Percentiles rank a stretch among this genome's conserved stretches.
Evolutionary conservation across 2,888 invertebrate species (phyloP).

Genomic region (Malacosoma neustria): DNA sequence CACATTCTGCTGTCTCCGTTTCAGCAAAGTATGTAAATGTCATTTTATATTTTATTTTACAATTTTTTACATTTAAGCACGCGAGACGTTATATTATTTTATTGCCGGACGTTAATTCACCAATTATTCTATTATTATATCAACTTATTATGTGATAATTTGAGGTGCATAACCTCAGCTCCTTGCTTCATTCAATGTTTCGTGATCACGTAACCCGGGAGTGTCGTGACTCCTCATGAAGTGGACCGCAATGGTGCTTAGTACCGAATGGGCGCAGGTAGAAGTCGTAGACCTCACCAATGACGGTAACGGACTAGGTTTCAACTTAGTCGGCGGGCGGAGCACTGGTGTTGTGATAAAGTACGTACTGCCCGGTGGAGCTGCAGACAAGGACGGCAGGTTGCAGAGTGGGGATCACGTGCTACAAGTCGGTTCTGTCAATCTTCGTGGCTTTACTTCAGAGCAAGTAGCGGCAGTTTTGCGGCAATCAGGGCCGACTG

Average conservation of each 20-base stretch:
- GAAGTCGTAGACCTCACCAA: conserved; percentile 98
- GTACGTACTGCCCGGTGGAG: conserved; percentile 96
- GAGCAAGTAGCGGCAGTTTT: conserved; percentile 87
- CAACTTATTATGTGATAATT: conserved; percentile 39
- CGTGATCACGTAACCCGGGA: conserved; percentile 68
- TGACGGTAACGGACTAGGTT: conserved; percentile 98
- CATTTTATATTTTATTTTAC: conserved; percentile 54
- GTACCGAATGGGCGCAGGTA: conserved; percentile 99
- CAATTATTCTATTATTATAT: no score
- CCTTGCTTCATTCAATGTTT: conserved; percentile 31
- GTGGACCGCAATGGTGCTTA: conserved; percentile 82
- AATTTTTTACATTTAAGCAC: conserved; percentile 29
- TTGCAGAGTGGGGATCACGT: conserved; percentile 98
- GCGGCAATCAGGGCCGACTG: conserved; percentile 85
- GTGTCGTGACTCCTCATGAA: conserved; percentile 70
- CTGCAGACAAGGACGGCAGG: conserved; percentile 96
- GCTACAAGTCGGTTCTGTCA: conserved; percentile 95
- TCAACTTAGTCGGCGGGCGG: conserved; percentile 97
- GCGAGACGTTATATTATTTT: conserved; percentile 22
- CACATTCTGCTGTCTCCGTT: conserved; percentile 66
- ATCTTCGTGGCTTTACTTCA: conserved; percentile 96
- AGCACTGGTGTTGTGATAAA: conserved; percentile 99
- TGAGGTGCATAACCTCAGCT: conserved; percentile 53
- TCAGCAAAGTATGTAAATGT: conserved; percentile 75
- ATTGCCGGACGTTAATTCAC: conserved; percentile 17